Evolutionary conservation across 2,888 invertebrate genomes (phyloP).

Genomic region (Apoderus coryli): DNA sequence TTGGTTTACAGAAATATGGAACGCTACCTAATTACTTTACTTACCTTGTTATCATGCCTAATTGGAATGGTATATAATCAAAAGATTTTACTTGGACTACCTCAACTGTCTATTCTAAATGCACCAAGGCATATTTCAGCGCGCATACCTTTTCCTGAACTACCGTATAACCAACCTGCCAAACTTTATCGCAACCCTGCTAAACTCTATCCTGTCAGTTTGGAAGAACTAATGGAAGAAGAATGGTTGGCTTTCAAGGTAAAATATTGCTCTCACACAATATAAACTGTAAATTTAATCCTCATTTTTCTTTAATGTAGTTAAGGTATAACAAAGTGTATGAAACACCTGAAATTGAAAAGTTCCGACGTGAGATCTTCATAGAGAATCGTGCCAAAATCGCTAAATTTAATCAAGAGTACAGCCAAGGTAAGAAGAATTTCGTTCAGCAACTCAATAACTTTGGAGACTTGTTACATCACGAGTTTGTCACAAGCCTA

Average conservation of each 20-base stretch:
- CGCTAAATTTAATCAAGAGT: constrained; percentile 26
- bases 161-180: too few species aligned
- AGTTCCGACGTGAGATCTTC: constrained; percentile 27
- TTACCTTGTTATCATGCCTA: too few species aligned
- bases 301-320: constrained; percentile 17
- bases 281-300: background rate
- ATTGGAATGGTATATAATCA: too few species aligned
- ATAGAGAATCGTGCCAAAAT: constrained; percentile 30
- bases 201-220: too few species aligned
- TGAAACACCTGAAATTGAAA: constrained; percentile 22
- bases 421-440: constrained; percentile 23
- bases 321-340: constrained; percentile 28
- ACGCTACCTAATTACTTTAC: too few species aligned
- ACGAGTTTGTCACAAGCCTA: constrained; percentile 27
- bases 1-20: too few species aligned
- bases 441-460: constrained; percentile 28
- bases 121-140: too few species aligned
- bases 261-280: constrained; percentile 14
- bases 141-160: too few species aligned
- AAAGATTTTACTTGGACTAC: too few species aligned
- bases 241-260: constrained; percentile 73
- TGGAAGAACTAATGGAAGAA: constrained; percentile 48
- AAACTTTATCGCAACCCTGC: too few species aligned
- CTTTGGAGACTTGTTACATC: constrained; percentile 28
- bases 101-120: too few species aligned